Conservation (phyloP, 1,140 invertebrate species). For the Chlorops oryzae region DNA sequence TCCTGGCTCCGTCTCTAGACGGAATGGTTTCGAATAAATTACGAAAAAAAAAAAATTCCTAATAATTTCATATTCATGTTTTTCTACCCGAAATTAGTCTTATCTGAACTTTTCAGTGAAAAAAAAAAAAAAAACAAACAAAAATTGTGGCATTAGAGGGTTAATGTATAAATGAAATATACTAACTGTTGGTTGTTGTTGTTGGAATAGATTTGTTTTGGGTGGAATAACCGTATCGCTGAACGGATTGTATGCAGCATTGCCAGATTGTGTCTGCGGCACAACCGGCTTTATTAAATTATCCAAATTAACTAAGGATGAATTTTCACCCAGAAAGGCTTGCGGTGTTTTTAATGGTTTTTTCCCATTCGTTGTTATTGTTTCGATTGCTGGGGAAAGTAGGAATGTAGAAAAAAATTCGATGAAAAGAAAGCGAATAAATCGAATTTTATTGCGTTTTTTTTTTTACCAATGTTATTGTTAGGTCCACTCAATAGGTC, state of each 20-base stretch:
- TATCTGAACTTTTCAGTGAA: background rate
- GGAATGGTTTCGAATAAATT: too few relatives aligned
- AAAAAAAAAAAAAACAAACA: background rate
- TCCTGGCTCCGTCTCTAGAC: too few relatives aligned
- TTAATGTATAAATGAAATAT: background rate
- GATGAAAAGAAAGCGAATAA: too few relatives aligned
- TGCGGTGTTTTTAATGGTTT: conserved; percentile 78
- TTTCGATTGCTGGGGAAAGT: too few relatives aligned
- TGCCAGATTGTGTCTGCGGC: conserved; percentile 29
- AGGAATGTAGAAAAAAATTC: too few relatives aligned
- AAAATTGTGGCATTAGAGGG: background rate
- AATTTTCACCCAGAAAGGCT: conserved; percentile 90
- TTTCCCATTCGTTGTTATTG: conserved; percentile 42
- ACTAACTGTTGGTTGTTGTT: conserved; percentile 46
- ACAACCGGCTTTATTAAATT: conserved; percentile 72
- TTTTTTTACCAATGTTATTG: conserved; percentile 48
- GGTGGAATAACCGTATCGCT: conserved; percentile 44
- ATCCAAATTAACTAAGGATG: conserved; percentile 88
- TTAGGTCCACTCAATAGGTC: conserved; percentile 40
- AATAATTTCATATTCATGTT: too few relatives aligned
- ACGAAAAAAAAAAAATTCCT: too few relatives aligned
- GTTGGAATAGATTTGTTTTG: conserved; percentile 49
- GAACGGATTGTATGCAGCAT: conserved; percentile 45
- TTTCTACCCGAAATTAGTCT: too few relatives aligned
- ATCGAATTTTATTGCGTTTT: too few relatives aligned